Base-by-base conservation (phyloP, 2,113 vertebrate species). In the Paracanthobrama guichenoti region DNA sequence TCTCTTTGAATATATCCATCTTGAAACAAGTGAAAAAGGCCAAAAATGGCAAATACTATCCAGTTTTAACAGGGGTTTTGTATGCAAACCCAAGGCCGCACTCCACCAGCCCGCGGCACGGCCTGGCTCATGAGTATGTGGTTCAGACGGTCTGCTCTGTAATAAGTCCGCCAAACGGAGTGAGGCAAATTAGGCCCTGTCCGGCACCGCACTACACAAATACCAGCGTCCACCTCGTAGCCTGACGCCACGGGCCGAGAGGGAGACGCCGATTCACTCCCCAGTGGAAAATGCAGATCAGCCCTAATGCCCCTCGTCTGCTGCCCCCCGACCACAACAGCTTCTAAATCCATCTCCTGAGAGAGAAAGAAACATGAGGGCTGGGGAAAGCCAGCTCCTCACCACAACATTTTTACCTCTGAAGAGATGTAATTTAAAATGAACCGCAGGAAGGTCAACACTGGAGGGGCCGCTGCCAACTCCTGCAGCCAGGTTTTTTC, bases 381-480 rank as follows among this genome's bases (percentile, higher is more conserved):
- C 31, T 48, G 71, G 71, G 81, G 48, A 73, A 75, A 88, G 82
- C 79, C 62, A 66, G 85, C 72, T 85, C 82, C 85, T 80, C 75
- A 91, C 92, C 92, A 76, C 92, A 85, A 88, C 91, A 92, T 93
- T 90, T 94, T 94, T 92, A 91, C 92, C 90, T 91, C 86, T 71
- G 87, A 87, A 92, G 89, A 91, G 88, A 90, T 93, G 90, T 92
- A 92, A 94, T 93, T 94, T 94, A 92, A 87, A 86, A 85, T 88
- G 89, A 88, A 89, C 86, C 80, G n/a, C 84, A 77, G 74, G 71
- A 92, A 92, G 93, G 91, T 93, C 92, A 93, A 83, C 77, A 89
- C 75, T 76, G 81, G 78, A 89, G 62, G 86, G 82, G 22, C 39
- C 24, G 28, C 67, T 91, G 91, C 92, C 91, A 92, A 85, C 86